Conservation (phyloP, 2,888 invertebrate species). For the Disparrhopalites patrizii region DNA sequence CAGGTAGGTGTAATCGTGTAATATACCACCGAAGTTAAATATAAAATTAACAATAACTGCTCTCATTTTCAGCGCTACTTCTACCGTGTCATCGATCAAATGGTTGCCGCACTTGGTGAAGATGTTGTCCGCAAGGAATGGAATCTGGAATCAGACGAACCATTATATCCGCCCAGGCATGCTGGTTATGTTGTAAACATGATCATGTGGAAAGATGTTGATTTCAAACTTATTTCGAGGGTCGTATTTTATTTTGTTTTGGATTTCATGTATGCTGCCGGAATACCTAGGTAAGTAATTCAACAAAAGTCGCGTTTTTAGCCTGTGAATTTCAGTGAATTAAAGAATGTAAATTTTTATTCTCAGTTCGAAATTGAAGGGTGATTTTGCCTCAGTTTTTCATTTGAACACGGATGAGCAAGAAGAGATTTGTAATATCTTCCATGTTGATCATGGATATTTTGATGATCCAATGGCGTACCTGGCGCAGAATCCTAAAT, state of each 20-base stretch:
- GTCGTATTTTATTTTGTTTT: conserved; percentile 46
- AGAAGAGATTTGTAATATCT: conserved; percentile 39
- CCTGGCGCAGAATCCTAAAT: conserved; percentile 33
- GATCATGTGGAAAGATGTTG: conserved; percentile 42
- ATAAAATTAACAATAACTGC: not conserved
- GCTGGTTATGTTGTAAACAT: conserved; percentile 44
- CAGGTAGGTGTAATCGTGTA: too few relatives aligned
- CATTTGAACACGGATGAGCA: conserved; percentile 38
- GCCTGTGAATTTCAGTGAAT: not conserved
- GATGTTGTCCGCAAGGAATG: conserved; percentile 38
- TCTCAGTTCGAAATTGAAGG: conserved; percentile 34
- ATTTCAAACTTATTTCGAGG: conserved; percentile 38
- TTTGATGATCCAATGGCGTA: conserved; percentile 33
- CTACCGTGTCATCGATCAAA: conserved; percentile 45
- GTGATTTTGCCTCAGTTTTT: conserved; percentile 43
- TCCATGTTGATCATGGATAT: conserved; percentile 44
- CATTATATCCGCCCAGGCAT: conserved; percentile 45
- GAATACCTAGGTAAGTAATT: not conserved
- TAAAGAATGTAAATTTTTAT: not conserved
- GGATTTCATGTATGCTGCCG: conserved; percentile 30
- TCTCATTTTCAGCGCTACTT: conserved; percentile 23
- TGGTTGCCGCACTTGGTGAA: conserved; percentile 39
- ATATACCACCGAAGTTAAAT: too few relatives aligned
- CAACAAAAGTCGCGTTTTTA: not conserved
- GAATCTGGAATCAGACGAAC: conserved; percentile 36